Evolutionary conservation across 37 sponge, comb jelly and placozoan species (phyloP), one percentile per base, ranked within the genome.

Genomic region (Chondrilla cf. caribensis): DNA sequence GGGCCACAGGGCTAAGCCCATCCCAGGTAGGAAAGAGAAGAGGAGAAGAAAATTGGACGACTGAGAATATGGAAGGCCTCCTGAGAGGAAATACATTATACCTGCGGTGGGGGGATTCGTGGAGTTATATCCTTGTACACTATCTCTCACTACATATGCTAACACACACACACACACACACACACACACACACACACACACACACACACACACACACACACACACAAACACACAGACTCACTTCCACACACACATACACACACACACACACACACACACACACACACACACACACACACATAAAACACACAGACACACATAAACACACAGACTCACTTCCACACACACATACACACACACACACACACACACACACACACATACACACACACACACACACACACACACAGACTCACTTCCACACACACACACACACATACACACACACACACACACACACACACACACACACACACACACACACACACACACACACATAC

Each of bases 321-420:
- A n/a, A n/a, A n/a, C n/a, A n/a, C n/a, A n/a, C n/a, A n/a, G n/a
- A n/a, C n/a, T n/a, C n/a, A n/a, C n/a, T n/a, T n/a, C n/a, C n/a
- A n/a, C n/a, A n/a, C n/a, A n/a, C n/a, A n/a, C n/a, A n/a, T n/a
- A n/a, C n/a, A n/a, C n/a, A n/a, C n/a, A n/a, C n/a, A n/a, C n/a
- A n/a, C n/a, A n/a, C n/a, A n/a, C n/a, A n/a, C n/a, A n/a, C n/a
- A n/a, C n/a, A n/a, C n/a, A n/a, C n/a, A n/a, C n/a, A n/a, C n/a
- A n/a, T n/a, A n/a, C n/a, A n/a, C 84, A 72, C 84, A 77, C 77
- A 84, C 84, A 83, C 84, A 84, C 86, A 85, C 81, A 79, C 86
- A 79, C 86, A 79, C 86, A 79, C 86, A 85, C 86, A 85, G 58
- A 67, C 86, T 80, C 60, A 36, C 78, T 19, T 1, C 19, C 44